These are phyloP conservation scores for Prunella himalayana DNA, from an alignment of 2,113 vertebrate species.

Conservation along the genomic window DNA sequence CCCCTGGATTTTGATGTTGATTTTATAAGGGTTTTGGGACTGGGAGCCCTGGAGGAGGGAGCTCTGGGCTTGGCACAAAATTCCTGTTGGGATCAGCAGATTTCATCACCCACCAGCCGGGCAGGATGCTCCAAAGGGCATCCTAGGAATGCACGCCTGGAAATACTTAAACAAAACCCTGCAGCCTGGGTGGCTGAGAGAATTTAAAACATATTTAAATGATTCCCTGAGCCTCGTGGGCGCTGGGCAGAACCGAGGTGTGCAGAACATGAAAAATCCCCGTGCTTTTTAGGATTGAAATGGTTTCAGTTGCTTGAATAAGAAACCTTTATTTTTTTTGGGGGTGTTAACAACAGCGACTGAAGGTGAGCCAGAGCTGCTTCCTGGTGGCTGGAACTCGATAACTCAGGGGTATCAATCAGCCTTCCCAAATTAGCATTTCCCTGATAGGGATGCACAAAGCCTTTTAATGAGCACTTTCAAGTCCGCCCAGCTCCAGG, in stretches of 20 bases:
- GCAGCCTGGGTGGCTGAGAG: neutral
- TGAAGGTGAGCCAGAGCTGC: constrained; percentile 28
- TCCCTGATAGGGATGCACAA: constrained; percentile 67
- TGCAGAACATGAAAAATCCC: neutral
- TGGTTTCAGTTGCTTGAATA: constrained; percentile 57
- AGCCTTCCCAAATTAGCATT: constrained; percentile 69
- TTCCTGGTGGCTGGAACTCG: constrained; percentile 50
- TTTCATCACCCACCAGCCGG: neutral
- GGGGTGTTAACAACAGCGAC: neutral
- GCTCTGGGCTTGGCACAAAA: neutral
- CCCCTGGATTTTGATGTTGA: accelerated
- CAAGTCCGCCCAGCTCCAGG: constrained; percentile 50
- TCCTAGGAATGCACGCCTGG: neutral
- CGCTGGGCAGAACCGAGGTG: neutral
- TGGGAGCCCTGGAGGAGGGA: neutral
- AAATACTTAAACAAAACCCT: constrained; percentile 5
- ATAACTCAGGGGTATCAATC: constrained; percentile 63
- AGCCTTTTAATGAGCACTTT: constrained; percentile 73
- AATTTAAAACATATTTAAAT: constrained; percentile 3
- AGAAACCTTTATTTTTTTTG: neutral
- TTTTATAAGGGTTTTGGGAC: neutral
- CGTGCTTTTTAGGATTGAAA: neutral
- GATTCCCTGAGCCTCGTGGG: neutral
- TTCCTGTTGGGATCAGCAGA: neutral
- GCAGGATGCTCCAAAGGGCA: neutral